Evolutionary conservation across 2,888 invertebrate species (phyloP), one percentile per base, ranked within the genome.

Genomic region (Busseola fusca): DNA sequence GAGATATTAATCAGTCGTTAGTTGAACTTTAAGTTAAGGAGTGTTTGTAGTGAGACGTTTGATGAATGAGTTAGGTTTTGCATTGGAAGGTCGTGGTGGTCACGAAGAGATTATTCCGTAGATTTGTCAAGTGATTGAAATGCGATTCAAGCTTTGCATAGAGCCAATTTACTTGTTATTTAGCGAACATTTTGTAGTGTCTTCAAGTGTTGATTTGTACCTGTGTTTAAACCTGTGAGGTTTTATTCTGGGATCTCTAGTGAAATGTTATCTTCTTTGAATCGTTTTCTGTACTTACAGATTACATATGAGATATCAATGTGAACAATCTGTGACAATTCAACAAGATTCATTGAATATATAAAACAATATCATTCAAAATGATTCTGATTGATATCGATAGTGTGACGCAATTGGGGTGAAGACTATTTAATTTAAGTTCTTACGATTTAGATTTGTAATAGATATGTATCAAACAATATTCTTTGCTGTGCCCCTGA

Each of bases 1-100:
- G n/a, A 62, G 78, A 79, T 82, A 82, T 78, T 48, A 82, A 78
- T 78, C 82, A 64, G 48, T 58, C 63, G 57, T 62, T 70, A 81
- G 78, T 56, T 45, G 45, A 60, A 82, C 64, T 66, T 80, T 57
- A 52, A 64, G 62, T 60, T 64, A 70, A 60, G 54, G 50, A 64
- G 58, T 21, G n/a, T 14, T 56, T 60, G 0, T 69, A 54, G 14
- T 40, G 18, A 67, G 42, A 45, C 59, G 30, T n/a, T 30, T 54
- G 25, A 59, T 70, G 18, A 71, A 71, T 71, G 71, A 45, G 77
- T 77, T 42, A 34, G 37, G n/a, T 67, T n/a, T 56, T 21, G 1
- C 12, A 30, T 37, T 18, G 3, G 12, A 25, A 72, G 67, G 54
- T 72, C 57, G 27, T 25, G 6, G 18, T 75, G n/a, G 25, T 67